phyloP scores from a whole-genome alignment of 2,888 invertebrate species.

The Melieria omissa region DNA sequence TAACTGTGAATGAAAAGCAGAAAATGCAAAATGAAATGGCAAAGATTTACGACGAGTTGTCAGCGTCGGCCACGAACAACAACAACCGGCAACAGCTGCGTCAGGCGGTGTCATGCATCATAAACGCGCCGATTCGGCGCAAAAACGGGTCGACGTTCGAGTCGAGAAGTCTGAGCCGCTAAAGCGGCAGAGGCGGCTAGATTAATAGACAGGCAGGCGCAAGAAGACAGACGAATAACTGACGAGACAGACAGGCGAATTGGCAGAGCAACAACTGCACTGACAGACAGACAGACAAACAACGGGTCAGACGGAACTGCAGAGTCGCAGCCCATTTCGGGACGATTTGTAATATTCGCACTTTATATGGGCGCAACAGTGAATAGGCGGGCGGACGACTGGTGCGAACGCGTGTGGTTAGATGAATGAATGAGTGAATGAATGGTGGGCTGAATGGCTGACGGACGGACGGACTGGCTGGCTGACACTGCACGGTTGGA shows the following conservation, averaged over 20 bases:
- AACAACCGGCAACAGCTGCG: too few species aligned
- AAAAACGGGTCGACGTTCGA: too few species aligned
- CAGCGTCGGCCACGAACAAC: too few species aligned
- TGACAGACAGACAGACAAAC: slow-evolving; percentile 4
- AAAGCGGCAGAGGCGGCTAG: too few species aligned
- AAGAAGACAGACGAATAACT: too few species aligned
- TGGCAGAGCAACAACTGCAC: not conserved
- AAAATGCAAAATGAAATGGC: too few species aligned
- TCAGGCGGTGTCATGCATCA: too few species aligned
- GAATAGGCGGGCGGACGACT: slow-evolving; percentile 2
- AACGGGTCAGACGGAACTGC: slow-evolving; percentile 9
- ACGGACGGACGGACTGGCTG: slow-evolving; percentile 13
- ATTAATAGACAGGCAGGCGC: too few species aligned
- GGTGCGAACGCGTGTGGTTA: not conserved
- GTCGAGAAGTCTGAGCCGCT: too few species aligned
- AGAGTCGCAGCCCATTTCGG: not conserved
- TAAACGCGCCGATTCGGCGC: too few species aligned
- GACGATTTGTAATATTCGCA: not conserved
- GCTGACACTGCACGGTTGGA: slow-evolving; percentile 15
- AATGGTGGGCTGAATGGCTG: not conserved
- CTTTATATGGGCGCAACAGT: slow-evolving; percentile 20
- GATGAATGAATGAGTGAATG: slow-evolving; percentile 17
- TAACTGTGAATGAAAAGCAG: too few species aligned
- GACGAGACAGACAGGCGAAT: not conserved
- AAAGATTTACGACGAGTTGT: too few species aligned